These are phyloP conservation scores for Ceyx melanurus DNA, from an alignment of 2,113 vertebrate species.

Conservation along the genomic window DNA sequence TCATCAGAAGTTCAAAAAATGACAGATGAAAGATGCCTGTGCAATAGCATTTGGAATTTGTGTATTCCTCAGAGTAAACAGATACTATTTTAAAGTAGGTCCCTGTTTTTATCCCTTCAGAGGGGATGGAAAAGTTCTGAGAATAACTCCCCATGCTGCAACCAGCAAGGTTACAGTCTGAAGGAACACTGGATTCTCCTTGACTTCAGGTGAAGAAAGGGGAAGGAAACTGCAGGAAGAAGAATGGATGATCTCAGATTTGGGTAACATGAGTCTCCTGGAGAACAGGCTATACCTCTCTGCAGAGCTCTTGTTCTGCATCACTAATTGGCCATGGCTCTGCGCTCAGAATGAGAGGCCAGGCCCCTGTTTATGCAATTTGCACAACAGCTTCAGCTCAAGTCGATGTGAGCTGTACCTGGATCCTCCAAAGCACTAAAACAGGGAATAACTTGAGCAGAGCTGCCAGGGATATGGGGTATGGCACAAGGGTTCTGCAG, in stretches of 20 bases:
- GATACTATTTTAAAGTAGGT: background rate
- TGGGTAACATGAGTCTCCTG: background rate
- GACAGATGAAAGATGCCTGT: background rate
- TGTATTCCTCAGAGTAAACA: background rate
- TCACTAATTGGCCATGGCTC: background rate
- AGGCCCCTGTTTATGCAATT: background rate
- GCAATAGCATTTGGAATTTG: background rate
- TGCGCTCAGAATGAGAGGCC: background rate
- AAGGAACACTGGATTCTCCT: fast-evolving
- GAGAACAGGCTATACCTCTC: background rate
- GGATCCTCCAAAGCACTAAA: background rate
- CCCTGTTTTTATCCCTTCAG: background rate
- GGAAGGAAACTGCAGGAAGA: background rate
- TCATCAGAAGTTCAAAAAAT: background rate
- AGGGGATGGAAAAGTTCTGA: background rate
- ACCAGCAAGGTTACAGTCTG: background rate
- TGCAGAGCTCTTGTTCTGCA: background rate
- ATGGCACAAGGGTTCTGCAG: no score
- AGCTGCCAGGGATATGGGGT: no score
- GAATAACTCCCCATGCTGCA: background rate
- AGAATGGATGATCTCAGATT: background rate
- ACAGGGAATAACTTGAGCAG: background rate
- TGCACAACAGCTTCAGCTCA: background rate
- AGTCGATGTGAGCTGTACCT: background rate
- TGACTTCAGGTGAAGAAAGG: background rate